These are phyloP conservation scores for Reticulitermes lucifugus DNA, from an alignment of 2,888 invertebrate species.

Conservation along the genomic window DNA sequence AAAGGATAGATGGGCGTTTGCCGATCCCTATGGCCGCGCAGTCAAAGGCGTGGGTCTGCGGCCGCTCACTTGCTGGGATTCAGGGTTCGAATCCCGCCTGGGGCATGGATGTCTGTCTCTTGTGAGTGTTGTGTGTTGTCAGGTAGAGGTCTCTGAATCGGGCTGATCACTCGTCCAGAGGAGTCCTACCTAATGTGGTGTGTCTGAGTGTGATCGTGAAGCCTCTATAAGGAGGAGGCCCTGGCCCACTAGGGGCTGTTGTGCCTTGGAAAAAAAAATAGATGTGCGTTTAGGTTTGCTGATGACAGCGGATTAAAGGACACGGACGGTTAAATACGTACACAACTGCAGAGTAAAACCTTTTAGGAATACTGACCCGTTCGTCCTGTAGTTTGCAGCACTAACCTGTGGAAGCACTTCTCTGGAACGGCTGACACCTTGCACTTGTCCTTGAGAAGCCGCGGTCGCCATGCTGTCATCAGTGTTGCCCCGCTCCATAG, in stretches of 20 bases:
- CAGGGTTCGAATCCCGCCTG: no score
- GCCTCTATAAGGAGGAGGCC: no score
- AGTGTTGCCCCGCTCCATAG: no score
- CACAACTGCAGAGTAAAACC: no score
- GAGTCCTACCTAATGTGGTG: neutral
- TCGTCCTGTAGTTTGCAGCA: neutral
- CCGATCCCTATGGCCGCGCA: no score
- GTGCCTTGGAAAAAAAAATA: neutral
- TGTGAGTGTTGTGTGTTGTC: no score
- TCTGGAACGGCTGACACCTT: constrained; percentile 6
- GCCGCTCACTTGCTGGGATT: no score
- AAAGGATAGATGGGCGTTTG: neutral
- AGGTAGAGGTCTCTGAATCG: neutral
- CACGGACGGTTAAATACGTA: neutral
- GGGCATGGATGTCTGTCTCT: no score
- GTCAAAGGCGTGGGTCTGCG: no score
- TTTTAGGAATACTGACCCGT: no score
- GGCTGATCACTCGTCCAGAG: neutral
- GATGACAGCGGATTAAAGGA: neutral
- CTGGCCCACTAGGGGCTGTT: no score
- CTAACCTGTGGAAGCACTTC: constrained; percentile 28
- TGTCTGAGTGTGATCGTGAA: neutral
- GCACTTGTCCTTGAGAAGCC: no score
- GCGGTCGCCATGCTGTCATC: neutral
- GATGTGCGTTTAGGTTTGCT: neutral